A percentile compares a stretch with the other conserved stretches of the same genome.
Conservation (phyloP, 2,113 vertebrate genomes). For the Platycercus adscitus region DNA sequence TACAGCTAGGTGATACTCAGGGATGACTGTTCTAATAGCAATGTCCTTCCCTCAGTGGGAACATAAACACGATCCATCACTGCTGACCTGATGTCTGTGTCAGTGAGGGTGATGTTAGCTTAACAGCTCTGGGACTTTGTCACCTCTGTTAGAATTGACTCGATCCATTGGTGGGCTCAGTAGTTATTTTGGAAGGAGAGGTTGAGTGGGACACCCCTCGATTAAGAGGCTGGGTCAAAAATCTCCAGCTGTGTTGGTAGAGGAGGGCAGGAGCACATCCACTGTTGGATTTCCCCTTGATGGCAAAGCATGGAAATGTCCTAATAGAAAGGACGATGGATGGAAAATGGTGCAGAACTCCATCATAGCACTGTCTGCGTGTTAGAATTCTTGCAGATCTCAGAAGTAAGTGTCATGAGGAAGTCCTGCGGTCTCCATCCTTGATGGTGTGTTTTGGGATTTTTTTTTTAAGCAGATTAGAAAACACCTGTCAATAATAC, state of each 20-base stretch:
- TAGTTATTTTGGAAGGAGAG: not conserved
- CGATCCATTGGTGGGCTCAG: not conserved
- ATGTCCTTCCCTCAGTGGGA: not conserved
- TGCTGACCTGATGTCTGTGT: not conserved
- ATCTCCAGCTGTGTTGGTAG: not conserved
- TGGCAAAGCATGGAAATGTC: not conserved
- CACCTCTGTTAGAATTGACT: not conserved
- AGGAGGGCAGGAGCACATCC: not conserved
- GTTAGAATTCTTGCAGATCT: not conserved
- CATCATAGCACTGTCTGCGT: not conserved
- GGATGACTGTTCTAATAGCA: not conserved
- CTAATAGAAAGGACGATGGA: rapidly evolving
- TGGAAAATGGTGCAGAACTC: not conserved
- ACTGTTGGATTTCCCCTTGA: not conserved
- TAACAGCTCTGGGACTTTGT: not conserved
- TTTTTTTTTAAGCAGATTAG: not conserved
- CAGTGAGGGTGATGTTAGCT: not conserved
- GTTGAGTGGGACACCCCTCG: not conserved
- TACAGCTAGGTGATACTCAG: not conserved
- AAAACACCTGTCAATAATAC: not conserved
- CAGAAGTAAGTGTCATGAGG: not conserved
- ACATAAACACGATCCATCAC: not conserved
- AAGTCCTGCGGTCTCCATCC: not conserved
- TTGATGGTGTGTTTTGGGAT: not conserved
- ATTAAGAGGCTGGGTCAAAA: not conserved